These are phyloP conservation scores for Drosophila pullipes DNA, from an alignment of 2,888 invertebrate species.

Conservation along the genomic window DNA sequence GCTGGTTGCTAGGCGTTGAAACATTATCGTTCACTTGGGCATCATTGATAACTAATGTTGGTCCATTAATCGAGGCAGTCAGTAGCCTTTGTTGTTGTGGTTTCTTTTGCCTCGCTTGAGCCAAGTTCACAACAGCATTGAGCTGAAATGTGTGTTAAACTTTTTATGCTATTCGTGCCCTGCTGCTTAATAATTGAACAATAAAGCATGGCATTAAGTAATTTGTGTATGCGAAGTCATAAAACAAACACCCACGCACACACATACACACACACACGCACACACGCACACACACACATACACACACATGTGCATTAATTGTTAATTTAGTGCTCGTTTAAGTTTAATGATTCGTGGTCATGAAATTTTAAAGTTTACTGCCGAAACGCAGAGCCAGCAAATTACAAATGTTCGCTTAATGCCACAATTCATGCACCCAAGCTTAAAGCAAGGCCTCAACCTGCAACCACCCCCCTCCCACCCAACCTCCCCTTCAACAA, in stretches of 20 bases:
- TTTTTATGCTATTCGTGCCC: conserved; percentile 61
- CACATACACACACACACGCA: conserved; percentile 8
- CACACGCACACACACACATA: conserved; percentile 2
- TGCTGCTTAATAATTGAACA: conserved; percentile 75
- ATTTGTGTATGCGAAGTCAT: conserved; percentile 72
- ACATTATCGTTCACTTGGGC: conserved; percentile 79
- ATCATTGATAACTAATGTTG: conserved; percentile 81
- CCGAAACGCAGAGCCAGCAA: conserved; percentile 48
- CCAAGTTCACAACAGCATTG: conserved; percentile 25
- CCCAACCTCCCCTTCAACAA: background rate
- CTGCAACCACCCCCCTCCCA: background rate
- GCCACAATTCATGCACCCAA: conserved; percentile 25
- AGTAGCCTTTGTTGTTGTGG: conserved; percentile 31
- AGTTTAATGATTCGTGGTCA: conserved; percentile 76
- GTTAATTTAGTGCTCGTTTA: conserved; percentile 78
- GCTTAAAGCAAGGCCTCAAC: background rate
- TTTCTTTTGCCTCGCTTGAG: conserved; percentile 40
- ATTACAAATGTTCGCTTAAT: conserved; percentile 44
- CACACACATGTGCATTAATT: conserved; percentile 58
- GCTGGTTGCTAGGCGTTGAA: conserved; percentile 46
- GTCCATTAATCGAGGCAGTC: conserved; percentile 74
- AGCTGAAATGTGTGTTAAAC: conserved; percentile 68
- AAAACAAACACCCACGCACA: conserved; percentile 57
- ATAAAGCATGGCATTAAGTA: conserved; percentile 78
- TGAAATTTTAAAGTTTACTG: conserved; percentile 78